A percentile compares a stretch with the other conserved stretches of the same genome.
phyloP scores from a whole-genome alignment of 1,140 invertebrate genomes.

The Papilio helenus region DNA sequence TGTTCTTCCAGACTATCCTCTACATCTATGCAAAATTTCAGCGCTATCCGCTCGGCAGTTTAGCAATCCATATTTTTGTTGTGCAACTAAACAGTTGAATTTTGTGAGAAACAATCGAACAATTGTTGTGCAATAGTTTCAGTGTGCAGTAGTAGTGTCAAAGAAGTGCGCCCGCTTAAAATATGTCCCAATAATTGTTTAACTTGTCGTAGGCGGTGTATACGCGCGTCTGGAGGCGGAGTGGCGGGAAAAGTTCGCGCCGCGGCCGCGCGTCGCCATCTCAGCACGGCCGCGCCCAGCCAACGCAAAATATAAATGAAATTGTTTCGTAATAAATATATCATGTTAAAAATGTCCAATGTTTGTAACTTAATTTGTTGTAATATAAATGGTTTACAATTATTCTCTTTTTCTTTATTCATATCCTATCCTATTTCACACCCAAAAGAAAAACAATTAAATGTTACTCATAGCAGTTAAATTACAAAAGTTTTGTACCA shows the following conservation, averaged over 20 bases:
- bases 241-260: slow-evolving; percentile 85
- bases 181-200: background rate
- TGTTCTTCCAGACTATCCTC: too few relatives aligned
- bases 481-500: too few relatives aligned
- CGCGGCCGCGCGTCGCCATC: slow-evolving; percentile 45
- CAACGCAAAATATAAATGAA: slow-evolving; percentile 53
- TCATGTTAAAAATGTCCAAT: background rate
- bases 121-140: too few relatives aligned
- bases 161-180: background rate
- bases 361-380: background rate
- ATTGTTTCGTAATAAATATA: background rate
- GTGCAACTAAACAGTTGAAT: too few relatives aligned
- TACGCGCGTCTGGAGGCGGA: slow-evolving; percentile 88
- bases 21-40: too few relatives aligned
- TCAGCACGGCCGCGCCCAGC: slow-evolving; percentile 53
- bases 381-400: background rate
- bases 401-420: background rate
- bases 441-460: too few relatives aligned
- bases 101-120: too few relatives aligned
- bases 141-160: too few relatives aligned
- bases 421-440: background rate
- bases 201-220: slow-evolving; percentile 84
- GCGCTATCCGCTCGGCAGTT: too few relatives aligned
- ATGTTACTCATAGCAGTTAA: too few relatives aligned
- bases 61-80: too few relatives aligned